phyloP scores from a whole-genome alignment of 2,888 invertebrate genomes.

The Cantharis rustica region DNA sequence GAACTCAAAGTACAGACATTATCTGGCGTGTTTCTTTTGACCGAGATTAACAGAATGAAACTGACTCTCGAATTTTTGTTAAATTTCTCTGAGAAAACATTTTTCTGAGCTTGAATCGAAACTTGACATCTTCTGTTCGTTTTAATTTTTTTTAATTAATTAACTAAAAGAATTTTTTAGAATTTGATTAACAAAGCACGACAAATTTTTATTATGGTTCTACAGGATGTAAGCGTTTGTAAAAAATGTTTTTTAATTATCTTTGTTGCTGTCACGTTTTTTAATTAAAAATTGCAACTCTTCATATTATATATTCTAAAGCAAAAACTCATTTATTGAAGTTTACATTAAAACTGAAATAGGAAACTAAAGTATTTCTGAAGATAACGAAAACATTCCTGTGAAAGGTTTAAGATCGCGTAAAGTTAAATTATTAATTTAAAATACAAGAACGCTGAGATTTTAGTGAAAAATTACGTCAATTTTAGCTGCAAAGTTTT shows the following conservation, averaged over 20 bases:
- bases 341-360: background rate
- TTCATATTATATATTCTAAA: background rate
- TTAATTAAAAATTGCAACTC: background rate
- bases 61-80: too few relatives aligned
- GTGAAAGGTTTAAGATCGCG: background rate
- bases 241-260: background rate
- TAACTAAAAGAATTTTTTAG: background rate
- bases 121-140: background rate
- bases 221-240: background rate
- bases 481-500: background rate
- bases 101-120: background rate
- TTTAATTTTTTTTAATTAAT: background rate
- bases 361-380: background rate
- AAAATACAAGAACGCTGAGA: background rate
- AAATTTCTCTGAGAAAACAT: too few relatives aligned
- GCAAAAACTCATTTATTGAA: background rate
- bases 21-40: too few relatives aligned
- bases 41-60: too few relatives aligned
- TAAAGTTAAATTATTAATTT: background rate
- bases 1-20: too few relatives aligned
- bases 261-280: background rate
- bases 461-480: background rate
- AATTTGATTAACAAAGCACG: background rate
- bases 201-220: background rate
- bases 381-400: background rate